Conservation (phyloP, 2,888 invertebrate species). For the Cataglyphis rosenhaueri region DNA sequence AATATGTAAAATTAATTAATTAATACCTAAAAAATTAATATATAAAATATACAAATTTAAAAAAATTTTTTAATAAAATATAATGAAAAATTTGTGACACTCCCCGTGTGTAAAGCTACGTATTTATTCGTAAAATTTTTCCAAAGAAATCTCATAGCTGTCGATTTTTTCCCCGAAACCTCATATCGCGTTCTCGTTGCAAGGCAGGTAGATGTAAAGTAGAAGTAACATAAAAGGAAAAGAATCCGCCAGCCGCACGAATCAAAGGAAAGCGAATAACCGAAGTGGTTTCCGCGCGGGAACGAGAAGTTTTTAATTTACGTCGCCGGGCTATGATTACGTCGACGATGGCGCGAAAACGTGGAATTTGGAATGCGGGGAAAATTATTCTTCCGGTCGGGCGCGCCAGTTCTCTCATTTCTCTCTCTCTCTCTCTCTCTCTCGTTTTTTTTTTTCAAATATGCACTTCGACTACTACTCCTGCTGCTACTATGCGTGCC, state of each 20-base stretch:
- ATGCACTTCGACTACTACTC: conserved; percentile 27
- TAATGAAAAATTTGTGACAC: background rate
- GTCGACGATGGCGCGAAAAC: conserved; percentile 30
- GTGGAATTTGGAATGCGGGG: conserved; percentile 23
- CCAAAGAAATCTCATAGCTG: background rate
- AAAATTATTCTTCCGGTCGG: conserved; percentile 31
- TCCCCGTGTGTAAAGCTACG: background rate
- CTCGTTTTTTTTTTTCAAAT: conserved; percentile 40
- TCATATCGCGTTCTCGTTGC: background rate
- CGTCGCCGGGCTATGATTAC: conserved; percentile 17
- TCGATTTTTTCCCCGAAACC: conserved; percentile 22
- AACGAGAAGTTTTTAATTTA: conserved; percentile 44
- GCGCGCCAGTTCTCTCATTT: conserved; percentile 29
- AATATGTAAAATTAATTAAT: background rate
- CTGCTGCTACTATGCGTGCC: background rate
- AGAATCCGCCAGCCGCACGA: background rate
- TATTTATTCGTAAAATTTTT: conserved; percentile 7
- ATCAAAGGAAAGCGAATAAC: conserved; percentile 42
- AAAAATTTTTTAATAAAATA: background rate
- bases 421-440: too few species aligned
- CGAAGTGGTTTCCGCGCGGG: conserved; percentile 12
- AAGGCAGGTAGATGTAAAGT: background rate
- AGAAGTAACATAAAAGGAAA: background rate
- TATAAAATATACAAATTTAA: background rate
- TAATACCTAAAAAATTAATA: background rate